A percentile compares a stretch with the other conserved stretches of the same genome.
Evolutionary conservation across 2,888 invertebrate genomes (phyloP).

Genomic region (Notodonta ziczac): DNA sequence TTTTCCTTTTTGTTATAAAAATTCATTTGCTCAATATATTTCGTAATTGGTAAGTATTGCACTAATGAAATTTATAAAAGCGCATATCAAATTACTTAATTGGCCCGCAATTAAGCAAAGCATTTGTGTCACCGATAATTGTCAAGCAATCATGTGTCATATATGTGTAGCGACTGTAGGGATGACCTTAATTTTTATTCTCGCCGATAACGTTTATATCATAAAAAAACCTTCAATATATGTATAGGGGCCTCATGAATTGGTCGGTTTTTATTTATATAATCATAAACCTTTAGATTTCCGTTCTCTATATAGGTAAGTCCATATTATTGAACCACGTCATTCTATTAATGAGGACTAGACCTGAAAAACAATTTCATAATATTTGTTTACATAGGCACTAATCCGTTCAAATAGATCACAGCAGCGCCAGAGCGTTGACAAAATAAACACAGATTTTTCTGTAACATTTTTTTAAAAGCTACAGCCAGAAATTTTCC

Average conservation of each 20-base stretch:
- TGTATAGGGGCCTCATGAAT: not conserved
- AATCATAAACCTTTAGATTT: too few species aligned
- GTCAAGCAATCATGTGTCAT: not conserved
- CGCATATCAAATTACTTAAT: not conserved
- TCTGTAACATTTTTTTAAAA: not conserved
- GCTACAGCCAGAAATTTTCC: not conserved
- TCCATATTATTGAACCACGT: not conserved
- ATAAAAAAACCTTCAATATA: not conserved
- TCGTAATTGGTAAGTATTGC: too few species aligned
- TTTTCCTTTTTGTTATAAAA: too few species aligned
- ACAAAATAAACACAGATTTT: not conserved
- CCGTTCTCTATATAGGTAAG: too few species aligned
- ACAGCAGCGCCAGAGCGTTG: not conserved
- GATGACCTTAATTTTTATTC: conserved; percentile 1
- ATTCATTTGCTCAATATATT: too few species aligned
- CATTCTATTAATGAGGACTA: too few species aligned
- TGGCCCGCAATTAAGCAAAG: not conserved
- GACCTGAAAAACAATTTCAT: too few species aligned
- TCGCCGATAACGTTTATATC: not conserved
- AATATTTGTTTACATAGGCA: too few species aligned
- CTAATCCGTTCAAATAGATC: too few species aligned
- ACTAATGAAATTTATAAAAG: not conserved
- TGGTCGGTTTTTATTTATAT: too few species aligned
- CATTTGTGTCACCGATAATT: conserved; percentile 27
- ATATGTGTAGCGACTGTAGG: not conserved